A percentile compares a stretch with the other conserved stretches of the same genome.
Conservation (phyloP, 53 echinoderm and acorn worm species). For the Echinometra lucunter region DNA sequence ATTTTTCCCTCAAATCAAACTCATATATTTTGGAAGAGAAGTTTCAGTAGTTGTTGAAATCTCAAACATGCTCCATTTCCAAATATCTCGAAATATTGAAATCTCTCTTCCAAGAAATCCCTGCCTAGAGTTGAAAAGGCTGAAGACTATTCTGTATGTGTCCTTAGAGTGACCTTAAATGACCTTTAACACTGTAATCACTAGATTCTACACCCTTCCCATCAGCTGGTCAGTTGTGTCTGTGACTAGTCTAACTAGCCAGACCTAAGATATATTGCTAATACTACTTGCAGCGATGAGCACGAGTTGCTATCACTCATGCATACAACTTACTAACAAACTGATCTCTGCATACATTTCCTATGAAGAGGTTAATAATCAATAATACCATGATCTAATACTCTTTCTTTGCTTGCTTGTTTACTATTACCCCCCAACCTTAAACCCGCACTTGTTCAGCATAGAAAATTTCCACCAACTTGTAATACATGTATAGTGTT, state of each 20-base stretch:
- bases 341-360: background rate
- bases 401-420: too few species aligned
- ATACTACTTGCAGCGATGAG: too few species aligned
- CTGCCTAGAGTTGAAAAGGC: background rate
- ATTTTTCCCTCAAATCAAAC: background rate
- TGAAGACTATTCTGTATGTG: background rate
- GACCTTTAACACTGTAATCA: slow-evolving; percentile 23
- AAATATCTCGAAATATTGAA: background rate
- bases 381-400: too few species aligned
- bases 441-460: too few species aligned
- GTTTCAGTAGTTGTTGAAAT: background rate
- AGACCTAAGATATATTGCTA: background rate
- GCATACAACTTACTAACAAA: background rate
- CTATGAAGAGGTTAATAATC: too few species aligned
- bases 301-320: too few species aligned
- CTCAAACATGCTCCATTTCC: background rate
- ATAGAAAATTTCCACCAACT: too few species aligned
- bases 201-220: background rate
- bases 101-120: background rate
- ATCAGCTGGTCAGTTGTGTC: slow-evolving; percentile 20
- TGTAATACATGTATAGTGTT: too few species aligned
- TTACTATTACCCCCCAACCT: too few species aligned
- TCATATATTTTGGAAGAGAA: background rate
- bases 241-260: slow-evolving; percentile 5
- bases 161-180: slow-evolving; percentile 40